Evolutionary conservation across 2,113 vertebrate species (phyloP).

Genomic region (Piliocolobus tephrosceles): DNA sequence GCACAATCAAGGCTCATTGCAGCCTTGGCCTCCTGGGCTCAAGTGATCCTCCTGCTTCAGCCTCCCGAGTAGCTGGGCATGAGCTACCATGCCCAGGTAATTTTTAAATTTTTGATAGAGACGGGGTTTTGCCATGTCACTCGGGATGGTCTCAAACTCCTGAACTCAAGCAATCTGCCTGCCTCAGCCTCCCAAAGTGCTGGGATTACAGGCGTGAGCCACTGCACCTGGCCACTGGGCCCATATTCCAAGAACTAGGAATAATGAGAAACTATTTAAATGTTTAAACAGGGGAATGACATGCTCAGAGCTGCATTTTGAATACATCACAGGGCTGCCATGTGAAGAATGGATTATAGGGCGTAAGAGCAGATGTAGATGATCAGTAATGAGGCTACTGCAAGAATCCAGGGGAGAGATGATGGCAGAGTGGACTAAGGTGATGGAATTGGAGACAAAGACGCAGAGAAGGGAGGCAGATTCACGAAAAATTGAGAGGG

Average conservation of each 20-base stretch:
- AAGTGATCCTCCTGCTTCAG: too few species aligned
- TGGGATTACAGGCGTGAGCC: too few species aligned
- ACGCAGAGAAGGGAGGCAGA: background rate
- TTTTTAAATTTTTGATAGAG: too few species aligned
- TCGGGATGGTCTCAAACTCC: too few species aligned
- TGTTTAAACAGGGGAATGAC: background rate
- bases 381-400: background rate
- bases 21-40: too few species aligned
- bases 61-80: too few species aligned
- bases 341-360: background rate
- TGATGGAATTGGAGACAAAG: background rate
- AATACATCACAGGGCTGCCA: background rate
- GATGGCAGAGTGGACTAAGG: background rate
- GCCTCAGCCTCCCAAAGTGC: too few species aligned
- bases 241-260: background rate
- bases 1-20: too few species aligned
- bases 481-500: background rate
- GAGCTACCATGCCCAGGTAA: too few species aligned
- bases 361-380: background rate
- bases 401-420: background rate
- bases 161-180: too few species aligned
- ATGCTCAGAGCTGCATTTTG: background rate
- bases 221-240: background rate
- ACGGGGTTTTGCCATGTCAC: too few species aligned
- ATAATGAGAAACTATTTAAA: background rate